Conservation (phyloP, 2,113 vertebrate species). For the Tychaedon coryphoeus region DNA sequence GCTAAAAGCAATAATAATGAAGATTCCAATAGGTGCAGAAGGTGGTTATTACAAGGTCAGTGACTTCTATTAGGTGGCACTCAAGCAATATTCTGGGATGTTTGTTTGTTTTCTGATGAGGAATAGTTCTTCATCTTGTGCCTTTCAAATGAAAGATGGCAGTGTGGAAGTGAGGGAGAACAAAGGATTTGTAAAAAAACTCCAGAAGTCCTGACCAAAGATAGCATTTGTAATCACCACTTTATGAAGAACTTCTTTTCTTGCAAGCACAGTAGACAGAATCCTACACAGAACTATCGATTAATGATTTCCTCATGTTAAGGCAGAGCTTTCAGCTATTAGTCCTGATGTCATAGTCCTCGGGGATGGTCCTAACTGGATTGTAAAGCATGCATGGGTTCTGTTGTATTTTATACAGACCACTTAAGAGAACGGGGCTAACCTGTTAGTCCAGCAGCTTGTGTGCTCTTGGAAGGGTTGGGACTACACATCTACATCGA, state of each 20-base stretch:
- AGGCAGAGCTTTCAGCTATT: neutral
- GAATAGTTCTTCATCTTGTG: neutral
- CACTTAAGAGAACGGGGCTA: neutral
- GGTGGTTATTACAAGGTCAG: conserved; percentile 83
- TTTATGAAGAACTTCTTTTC: neutral
- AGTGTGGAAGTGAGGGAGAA: rapidly evolving
- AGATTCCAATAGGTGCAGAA: conserved; percentile 77
- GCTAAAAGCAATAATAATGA: conserved; percentile 43
- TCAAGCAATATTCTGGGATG: neutral
- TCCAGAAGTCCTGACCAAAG: neutral
- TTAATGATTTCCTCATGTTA: neutral
- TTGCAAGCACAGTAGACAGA: neutral
- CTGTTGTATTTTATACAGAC: neutral
- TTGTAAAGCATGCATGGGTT: neutral
- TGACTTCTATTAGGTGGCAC: rapidly evolving
- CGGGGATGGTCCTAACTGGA: neutral
- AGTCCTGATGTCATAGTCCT: neutral
- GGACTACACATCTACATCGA: neutral
- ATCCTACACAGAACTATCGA: neutral
- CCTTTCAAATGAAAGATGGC: neutral
- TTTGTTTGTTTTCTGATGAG: neutral
- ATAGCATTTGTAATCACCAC: neutral
- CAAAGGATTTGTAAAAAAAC: neutral
- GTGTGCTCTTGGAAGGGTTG: neutral
- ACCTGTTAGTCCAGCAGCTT: neutral